phyloP scores from a whole-genome alignment of 2,113 vertebrate species.

The Coturnix japonica region DNA sequence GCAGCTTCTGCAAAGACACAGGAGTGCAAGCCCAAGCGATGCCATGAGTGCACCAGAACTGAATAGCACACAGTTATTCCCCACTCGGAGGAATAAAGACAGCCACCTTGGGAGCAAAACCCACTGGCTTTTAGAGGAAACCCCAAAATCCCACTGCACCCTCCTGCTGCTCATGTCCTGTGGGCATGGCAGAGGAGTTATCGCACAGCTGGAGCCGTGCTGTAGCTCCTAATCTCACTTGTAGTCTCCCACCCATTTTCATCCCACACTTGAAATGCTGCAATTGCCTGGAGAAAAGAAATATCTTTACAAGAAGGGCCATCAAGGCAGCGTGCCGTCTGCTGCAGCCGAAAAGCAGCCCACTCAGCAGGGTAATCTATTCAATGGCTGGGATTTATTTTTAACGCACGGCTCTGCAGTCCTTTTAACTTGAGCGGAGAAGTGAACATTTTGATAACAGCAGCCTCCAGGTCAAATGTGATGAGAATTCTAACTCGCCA shows the following conservation, averaged over 20 bases:
- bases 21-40: fast-evolving
- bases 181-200: not conserved
- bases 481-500: slow-evolving; percentile 49
- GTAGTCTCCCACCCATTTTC: not conserved
- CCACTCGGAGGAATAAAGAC: not conserved
- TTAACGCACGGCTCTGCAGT: slow-evolving; percentile 5
- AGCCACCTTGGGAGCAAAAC: not conserved
- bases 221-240: not conserved
- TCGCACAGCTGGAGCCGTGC: not conserved
- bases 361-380: slow-evolving; percentile 23
- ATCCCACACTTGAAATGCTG: not conserved
- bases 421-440: slow-evolving; percentile 54
- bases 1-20: not conserved
- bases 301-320: slow-evolving; percentile 22
- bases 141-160: fast-evolving
- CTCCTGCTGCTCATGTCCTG: fast-evolving
- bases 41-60: fast-evolving
- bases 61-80: not conserved
- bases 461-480: slow-evolving; percentile 59
- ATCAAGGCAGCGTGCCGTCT: not conserved
- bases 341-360: not conserved
- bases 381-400: slow-evolving; percentile 38
- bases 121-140: fast-evolving
- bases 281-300: slow-evolving; percentile 22
- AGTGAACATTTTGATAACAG: slow-evolving; percentile 50